Percentiles rank a stretch among this genome's conserved stretches.
phyloP scores from a whole-genome alignment of 2,113 vertebrate genomes.

The Pollimyrus isidori region DNA sequence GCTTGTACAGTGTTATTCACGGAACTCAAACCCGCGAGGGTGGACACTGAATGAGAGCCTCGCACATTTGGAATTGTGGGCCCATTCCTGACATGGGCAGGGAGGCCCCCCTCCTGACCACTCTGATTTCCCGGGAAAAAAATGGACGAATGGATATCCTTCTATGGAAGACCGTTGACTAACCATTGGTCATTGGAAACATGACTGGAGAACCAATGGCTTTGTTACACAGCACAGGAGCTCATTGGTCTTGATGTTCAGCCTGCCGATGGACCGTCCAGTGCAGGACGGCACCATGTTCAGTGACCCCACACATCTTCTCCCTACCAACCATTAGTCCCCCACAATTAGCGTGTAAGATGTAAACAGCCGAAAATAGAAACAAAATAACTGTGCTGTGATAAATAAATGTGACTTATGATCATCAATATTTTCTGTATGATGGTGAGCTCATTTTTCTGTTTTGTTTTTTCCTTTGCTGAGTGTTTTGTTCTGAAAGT shows the following conservation, averaged over 20 bases:
- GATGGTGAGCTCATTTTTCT: constrained; percentile 49
- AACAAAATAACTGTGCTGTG: constrained; percentile 39
- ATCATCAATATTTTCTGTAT: constrained; percentile 52
- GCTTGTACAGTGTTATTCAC: constrained; percentile 70
- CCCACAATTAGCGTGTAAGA: constrained; percentile 66
- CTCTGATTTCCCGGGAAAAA: constrained; percentile 10
- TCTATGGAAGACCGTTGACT: constrained; percentile 21
- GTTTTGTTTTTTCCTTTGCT: constrained; percentile 37
- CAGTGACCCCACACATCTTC: constrained; percentile 43
- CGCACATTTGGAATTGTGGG: constrained; percentile 57
- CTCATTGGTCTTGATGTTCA: constrained; percentile 53
- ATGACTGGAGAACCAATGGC: constrained; percentile 26
- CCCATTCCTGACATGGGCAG: background rate
- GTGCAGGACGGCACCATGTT: constrained; percentile 38
- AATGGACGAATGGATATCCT: background rate
- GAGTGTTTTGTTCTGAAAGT: constrained; percentile 16
- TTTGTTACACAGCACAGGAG: constrained; percentile 65
- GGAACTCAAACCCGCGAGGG: constrained; percentile 69
- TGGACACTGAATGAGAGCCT: constrained; percentile 67
- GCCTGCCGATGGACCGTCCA: constrained; percentile 44
- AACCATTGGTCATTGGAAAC: background rate
- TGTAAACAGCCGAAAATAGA: constrained; percentile 58
- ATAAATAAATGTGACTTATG: constrained; percentile 53
- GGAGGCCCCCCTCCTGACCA: background rate
- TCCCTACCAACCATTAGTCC: constrained; percentile 53